Evolutionary conservation across 2,797 vertebrate genomes (phyloP), one percentile per base, ranked within the genome.

Genomic region (Sebastes kiyomatsui): DNA sequence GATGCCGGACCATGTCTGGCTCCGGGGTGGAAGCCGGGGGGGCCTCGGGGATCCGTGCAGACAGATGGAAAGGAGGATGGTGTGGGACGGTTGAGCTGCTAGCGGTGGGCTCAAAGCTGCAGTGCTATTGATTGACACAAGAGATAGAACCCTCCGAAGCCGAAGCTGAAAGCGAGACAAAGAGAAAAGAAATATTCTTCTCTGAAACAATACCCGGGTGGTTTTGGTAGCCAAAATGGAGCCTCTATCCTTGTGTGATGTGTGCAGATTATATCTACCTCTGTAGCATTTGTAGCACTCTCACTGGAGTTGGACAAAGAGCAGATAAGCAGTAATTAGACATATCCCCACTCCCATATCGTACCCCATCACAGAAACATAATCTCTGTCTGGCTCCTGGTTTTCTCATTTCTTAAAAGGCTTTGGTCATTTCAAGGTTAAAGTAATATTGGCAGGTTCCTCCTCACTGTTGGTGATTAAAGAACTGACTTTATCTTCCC

Each of bases 61-160:
- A 84, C 88, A 79, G 85, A 86, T 77, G 88, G 86, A 86, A 22
- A 67, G 75, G 77, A 83, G 60, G 84, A 54, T 25, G 81, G 68
- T 9, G 73, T 38, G 80, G 80, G 88, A 88, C 78, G 2, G 2
- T 32, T 28, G 80, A 52, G 80, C 54, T 74, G 74, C 73, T 49
- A 22, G 67, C 7, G 81, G 77, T 79, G 83, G 83, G 66, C 86
- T 83, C 30, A 32, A 56, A 72, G 75, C 88, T 84, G 90, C 83
- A 90, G 77, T 18, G 60, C 11, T 87, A 92, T 90, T 80, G 92
- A 93, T 91, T 69, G 82, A 87, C 83, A 90, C 27, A 1, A 61
- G 77, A 91, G 90, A 88, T 33, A 87, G 33, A 4, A 22, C 42
- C 1, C 7, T 30, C 35, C 0, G 9, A 75, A 78, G 64, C 71